A percentile compares a stretch with the other conserved stretches of the same genome.
Evolutionary conservation across 2,888 invertebrate species (phyloP).

Genomic region (Euzetes globulus): DNA sequence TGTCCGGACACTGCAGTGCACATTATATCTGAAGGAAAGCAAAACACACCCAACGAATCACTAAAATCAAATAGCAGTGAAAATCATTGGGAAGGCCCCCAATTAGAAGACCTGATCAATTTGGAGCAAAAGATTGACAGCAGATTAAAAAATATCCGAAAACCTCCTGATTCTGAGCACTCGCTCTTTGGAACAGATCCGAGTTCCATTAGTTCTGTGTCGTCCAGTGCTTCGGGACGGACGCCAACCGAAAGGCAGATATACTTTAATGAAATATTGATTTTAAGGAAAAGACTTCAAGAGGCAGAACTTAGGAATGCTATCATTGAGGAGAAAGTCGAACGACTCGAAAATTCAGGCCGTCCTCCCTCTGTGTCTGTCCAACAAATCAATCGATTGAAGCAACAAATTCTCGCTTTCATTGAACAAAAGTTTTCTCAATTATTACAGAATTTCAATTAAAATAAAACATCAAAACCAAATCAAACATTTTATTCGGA

Average conservation of each 20-base stretch:
- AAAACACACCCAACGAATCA: not conserved
- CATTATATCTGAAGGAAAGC: not conserved
- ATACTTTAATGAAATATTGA: not conserved
- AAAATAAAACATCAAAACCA: not conserved
- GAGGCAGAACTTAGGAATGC: constrained; percentile 18
- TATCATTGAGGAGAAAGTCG: constrained; percentile 9
- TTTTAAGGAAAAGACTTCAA: constrained; percentile 6
- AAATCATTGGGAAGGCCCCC: not conserved
- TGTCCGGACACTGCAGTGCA: not conserved
- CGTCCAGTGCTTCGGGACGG: not conserved
- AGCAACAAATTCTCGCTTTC: constrained; percentile 13
- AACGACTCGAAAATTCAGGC: not conserved
- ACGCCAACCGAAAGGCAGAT: not conserved
- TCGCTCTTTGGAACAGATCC: not conserved
- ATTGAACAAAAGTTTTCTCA: constrained; percentile 4
- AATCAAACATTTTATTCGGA: no score
- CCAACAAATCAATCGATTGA: not conserved
- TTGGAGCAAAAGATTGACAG: not conserved
- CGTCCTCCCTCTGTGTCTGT: no score
- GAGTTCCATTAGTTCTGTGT: not conserved
- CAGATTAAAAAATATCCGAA: not conserved
- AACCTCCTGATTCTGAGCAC: not conserved
- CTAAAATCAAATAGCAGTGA: not conserved
- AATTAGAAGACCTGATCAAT: not conserved
- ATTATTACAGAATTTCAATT: not conserved